Evolutionary conservation across 1,140 invertebrate species (phyloP).

Genomic region (Tetramorium alpestre): DNA sequence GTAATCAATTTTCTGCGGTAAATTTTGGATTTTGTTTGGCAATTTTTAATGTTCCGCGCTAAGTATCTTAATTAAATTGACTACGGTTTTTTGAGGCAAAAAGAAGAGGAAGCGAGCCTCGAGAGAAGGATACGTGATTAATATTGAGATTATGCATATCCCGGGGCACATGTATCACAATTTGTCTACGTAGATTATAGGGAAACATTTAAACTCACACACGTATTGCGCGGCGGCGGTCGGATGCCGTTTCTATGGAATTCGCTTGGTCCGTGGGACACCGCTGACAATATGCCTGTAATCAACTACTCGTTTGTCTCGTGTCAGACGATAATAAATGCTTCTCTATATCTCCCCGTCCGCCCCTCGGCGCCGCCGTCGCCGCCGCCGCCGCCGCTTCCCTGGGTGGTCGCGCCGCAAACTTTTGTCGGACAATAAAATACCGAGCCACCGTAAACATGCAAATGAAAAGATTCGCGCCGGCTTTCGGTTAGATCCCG

Average conservation of each 20-base stretch:
- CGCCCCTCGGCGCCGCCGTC: background rate
- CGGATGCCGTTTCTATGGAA: constrained; percentile 6
- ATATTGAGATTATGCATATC: background rate
- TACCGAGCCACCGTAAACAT: constrained; percentile 46
- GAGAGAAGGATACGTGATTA: background rate
- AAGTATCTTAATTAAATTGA: background rate
- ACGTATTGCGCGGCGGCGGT: background rate
- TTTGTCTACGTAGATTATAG: constrained; percentile 24
- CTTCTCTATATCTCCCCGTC: background rate
- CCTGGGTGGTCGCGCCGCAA: constrained; percentile 52
- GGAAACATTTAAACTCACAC: constrained; percentile 37
- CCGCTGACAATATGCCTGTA: constrained; percentile 43
- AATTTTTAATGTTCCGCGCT: background rate
- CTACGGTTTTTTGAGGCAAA: background rate
- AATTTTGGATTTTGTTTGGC: background rate
- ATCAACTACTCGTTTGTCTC: constrained; percentile 56
- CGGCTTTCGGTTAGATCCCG: constrained; percentile 55
- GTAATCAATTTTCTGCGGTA: background rate
- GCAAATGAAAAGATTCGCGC: constrained; percentile 61
- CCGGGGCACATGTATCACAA: background rate
- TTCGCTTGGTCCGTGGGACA: constrained; percentile 15
- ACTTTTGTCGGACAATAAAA: constrained; percentile 58
- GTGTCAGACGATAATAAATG: constrained; percentile 55
- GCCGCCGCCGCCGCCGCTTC: background rate
- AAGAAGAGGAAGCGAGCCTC: background rate